A percentile compares a stretch with the other conserved stretches of the same genome.
phyloP scores from a whole-genome alignment of 1,140 invertebrate genomes.

The Homalodisca vitripennis region DNA sequence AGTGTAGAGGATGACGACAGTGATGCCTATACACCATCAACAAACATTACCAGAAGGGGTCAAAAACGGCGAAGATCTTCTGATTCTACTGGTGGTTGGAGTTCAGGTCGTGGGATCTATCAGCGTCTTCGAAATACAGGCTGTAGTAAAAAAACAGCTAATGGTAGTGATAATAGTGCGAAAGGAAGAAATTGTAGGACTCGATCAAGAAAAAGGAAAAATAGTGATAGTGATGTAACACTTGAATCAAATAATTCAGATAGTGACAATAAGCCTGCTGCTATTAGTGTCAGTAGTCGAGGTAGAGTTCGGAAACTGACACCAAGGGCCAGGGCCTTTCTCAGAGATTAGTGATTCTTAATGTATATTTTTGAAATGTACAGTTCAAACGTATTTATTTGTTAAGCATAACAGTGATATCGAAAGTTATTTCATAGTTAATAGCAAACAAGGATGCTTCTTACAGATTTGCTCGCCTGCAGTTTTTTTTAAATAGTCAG shows the following conservation, averaged over 20 bases:
- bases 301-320: constrained; percentile 81
- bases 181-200: background rate
- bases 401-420: no score
- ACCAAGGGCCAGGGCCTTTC: constrained; percentile 67
- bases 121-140: background rate
- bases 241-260: constrained; percentile 30
- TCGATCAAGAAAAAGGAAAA: constrained; percentile 26
- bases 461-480: no score
- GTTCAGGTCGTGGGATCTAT: background rate
- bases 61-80: constrained; percentile 11
- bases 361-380: no score
- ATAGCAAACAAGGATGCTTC: no score
- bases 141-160: background rate
- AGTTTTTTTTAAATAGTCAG: no score
- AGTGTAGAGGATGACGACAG: background rate
- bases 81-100: background rate
- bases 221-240: constrained; percentile 38
- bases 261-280: constrained; percentile 34
- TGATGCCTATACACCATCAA: background rate
- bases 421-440: no score
- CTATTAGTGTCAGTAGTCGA: constrained; percentile 65
- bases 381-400: no score
- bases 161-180: background rate
- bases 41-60: background rate
- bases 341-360: no score